A percentile compares a stretch with the other conserved stretches of the same genome.
Conservation (phyloP, 2,888 invertebrate genomes). For the Meiosimyza decipiens region DNA sequence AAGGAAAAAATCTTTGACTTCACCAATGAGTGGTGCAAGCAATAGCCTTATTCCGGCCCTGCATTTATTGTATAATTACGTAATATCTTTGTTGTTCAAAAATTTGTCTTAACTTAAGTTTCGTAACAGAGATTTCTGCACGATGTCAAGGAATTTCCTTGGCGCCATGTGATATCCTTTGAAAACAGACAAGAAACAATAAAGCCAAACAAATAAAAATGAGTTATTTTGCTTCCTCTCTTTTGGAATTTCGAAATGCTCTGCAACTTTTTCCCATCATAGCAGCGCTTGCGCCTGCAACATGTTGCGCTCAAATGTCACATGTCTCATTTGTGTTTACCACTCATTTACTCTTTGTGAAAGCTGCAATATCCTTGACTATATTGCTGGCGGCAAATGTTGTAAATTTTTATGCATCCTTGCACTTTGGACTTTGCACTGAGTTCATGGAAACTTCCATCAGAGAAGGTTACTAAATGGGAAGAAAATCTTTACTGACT, state of each 20-base stretch:
- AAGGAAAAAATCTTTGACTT: too few species aligned
- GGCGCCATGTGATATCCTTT: background rate
- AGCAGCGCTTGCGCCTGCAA: background rate
- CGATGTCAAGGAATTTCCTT: conserved; percentile 1
- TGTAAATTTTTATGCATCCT: conserved; percentile 7
- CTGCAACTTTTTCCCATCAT: too few species aligned
- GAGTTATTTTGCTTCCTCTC: background rate
- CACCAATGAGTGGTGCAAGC: too few species aligned
- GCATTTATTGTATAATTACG: too few species aligned
- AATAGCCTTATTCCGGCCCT: too few species aligned
- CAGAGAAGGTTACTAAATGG: too few species aligned
- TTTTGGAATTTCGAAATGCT: conserved; percentile 18
- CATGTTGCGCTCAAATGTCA: background rate
- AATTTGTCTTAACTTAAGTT: too few species aligned
- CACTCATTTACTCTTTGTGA: background rate
- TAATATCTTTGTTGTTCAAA: too few species aligned
- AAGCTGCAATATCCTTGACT: background rate
- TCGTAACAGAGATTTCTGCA: background rate
- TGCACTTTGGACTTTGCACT: conserved; percentile 19
- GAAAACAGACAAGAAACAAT: background rate
- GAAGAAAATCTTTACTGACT: background rate
- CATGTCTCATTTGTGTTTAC: background rate
- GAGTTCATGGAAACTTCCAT: conserved; percentile 5
- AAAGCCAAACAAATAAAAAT: background rate
- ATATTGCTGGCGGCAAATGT: too few species aligned